Conservation (phyloP, 2,888 invertebrate species). For the Lithodes maja region DNA sequence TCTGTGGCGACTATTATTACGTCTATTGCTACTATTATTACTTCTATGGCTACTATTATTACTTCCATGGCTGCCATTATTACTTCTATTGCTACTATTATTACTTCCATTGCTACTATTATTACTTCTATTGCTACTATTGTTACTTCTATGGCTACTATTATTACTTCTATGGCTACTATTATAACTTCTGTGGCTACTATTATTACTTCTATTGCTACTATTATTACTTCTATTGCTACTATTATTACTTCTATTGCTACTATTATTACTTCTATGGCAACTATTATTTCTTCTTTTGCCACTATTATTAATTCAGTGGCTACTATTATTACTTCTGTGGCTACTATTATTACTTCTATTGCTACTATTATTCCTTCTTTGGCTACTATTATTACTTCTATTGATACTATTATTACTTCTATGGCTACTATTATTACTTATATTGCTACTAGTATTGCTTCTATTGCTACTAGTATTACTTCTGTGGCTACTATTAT, state of each 20-base stretch:
- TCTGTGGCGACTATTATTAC: too few relatives aligned
- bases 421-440: too few relatives aligned
- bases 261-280: background rate
- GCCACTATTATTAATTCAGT: background rate
- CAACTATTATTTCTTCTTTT: background rate
- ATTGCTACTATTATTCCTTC: background rate
- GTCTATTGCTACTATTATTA: too few relatives aligned
- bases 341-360: background rate
- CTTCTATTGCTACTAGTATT: too few relatives aligned
- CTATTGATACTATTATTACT: too few relatives aligned
- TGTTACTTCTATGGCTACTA: background rate
- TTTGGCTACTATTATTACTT: too few relatives aligned
- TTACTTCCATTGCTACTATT: background rate
- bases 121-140: background rate
- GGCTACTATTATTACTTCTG: background rate
- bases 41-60: too few relatives aligned
- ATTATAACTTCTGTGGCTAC: background rate
- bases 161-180: background rate
- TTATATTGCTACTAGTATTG: too few relatives aligned
- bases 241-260: too few relatives aligned
- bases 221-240: background rate
- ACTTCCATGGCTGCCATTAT: too few relatives aligned
- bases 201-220: background rate
- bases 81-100: too few relatives aligned
- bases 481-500: too few relatives aligned